Conservation (phyloP, 2,113 vertebrate genomes). For the Pogonocichla stellata region DNA sequence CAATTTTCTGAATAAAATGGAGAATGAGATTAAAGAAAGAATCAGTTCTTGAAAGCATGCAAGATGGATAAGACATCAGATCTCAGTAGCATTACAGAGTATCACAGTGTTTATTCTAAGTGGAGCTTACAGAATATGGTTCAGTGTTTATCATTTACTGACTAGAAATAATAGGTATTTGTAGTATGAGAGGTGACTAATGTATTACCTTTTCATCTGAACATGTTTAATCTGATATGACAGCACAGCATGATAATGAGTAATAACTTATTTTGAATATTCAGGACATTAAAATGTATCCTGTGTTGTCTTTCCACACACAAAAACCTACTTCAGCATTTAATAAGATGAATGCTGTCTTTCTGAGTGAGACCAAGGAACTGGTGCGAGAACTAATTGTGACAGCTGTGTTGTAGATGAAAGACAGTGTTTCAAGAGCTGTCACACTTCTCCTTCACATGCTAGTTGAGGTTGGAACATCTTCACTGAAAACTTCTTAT, state of each 20-base stretch:
- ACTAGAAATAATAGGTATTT: conserved; percentile 27
- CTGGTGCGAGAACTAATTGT: conserved; percentile 17
- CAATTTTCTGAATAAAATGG: neutral
- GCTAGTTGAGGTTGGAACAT: neutral
- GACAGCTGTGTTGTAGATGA: neutral
- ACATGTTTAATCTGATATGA: neutral
- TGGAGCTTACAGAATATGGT: neutral
- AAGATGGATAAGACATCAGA: neutral
- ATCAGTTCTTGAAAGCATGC: neutral
- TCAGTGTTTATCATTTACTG: neutral
- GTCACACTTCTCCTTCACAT: neutral
- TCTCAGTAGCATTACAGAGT: neutral
- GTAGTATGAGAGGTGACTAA: conserved; percentile 32
- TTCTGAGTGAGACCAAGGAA: neutral
- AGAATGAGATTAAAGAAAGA: neutral
- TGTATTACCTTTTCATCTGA: conserved; percentile 9
- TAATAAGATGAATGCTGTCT: neutral
- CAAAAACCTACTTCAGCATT: neutral
- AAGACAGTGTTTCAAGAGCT: conserved; percentile 7
- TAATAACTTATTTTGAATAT: conserved; percentile 38
- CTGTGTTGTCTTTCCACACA: conserved; percentile 20
- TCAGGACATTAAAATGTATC: conserved; percentile 27
- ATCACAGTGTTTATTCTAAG: neutral
- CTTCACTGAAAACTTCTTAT: conserved; percentile 4
- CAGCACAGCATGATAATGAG: conserved; percentile 23